phyloP scores from a whole-genome alignment of 2,113 vertebrate species.

The Carassius carassius region DNA sequence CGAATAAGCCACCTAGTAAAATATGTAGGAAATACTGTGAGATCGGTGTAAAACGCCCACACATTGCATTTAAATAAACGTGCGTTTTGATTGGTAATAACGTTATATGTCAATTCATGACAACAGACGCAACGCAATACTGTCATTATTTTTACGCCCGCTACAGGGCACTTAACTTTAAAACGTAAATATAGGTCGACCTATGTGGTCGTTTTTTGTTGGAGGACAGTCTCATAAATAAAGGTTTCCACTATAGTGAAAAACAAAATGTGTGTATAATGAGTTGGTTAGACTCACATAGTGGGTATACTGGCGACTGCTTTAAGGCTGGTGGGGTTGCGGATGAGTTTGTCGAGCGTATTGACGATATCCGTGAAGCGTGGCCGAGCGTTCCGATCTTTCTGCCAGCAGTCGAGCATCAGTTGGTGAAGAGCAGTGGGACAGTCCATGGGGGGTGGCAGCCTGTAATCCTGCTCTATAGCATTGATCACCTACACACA shows the following conservation, averaged over 20 bases:
- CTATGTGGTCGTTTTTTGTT: too few relatives aligned
- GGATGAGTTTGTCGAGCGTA: constrained; percentile 98
- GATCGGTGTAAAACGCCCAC: too few relatives aligned
- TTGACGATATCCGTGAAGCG: constrained; percentile 96
- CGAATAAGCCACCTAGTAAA: too few relatives aligned
- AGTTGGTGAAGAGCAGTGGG: constrained; percentile 93
- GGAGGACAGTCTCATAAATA: too few relatives aligned
- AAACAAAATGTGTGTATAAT: background rate
- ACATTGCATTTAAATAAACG: too few relatives aligned
- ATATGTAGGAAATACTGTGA: too few relatives aligned
- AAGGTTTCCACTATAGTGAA: background rate
- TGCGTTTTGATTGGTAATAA: too few relatives aligned
- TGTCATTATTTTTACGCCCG: too few relatives aligned
- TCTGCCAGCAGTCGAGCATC: constrained; percentile 99
- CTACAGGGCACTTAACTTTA: too few relatives aligned
- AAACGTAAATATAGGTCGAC: too few relatives aligned
- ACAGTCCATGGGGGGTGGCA: constrained; percentile 98
- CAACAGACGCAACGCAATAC: too few relatives aligned
- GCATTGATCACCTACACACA: constrained; percentile 91
- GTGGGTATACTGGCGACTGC: constrained; percentile 95
- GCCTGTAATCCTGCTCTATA: constrained; percentile 96
- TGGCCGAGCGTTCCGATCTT: constrained; percentile 95
- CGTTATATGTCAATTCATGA: too few relatives aligned
- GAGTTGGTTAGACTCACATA: constrained; percentile 82
- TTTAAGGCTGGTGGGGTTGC: constrained; percentile 97